Conservation (phyloP, 1,140 invertebrate genomes). For the Teleogryllus occipitalis region DNA sequence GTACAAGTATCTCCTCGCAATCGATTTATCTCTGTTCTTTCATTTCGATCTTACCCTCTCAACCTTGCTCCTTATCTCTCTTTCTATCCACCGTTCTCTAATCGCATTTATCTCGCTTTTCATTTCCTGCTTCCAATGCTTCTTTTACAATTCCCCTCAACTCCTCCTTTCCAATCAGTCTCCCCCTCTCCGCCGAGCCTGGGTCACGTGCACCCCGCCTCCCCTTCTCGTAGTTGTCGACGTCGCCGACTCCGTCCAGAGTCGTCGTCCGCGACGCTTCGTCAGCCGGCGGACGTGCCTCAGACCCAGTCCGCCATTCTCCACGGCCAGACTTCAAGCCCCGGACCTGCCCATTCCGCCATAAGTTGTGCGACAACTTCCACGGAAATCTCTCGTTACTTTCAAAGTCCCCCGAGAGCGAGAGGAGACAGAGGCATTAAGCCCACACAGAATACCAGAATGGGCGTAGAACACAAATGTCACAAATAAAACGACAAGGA, state of each 20-base stretch:
- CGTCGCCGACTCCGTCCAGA: background rate
- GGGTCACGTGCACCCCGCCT: too few species aligned
- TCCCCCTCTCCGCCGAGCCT: too few species aligned
- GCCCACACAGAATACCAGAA: background rate
- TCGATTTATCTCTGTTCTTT: too few species aligned
- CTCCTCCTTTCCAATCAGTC: too few species aligned
- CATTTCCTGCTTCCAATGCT: too few species aligned
- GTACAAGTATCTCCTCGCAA: too few species aligned
- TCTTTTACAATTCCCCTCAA: too few species aligned
- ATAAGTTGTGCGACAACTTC: conserved; percentile 1
- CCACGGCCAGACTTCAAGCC: background rate
- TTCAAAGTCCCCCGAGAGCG: background rate
- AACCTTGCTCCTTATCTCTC: too few species aligned
- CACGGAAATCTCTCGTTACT: background rate
- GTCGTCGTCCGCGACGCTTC: background rate
- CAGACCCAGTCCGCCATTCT: background rate
- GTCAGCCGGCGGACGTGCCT: background rate
- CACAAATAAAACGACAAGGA: background rate
- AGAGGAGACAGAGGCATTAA: background rate
- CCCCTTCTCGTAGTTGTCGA: background rate
- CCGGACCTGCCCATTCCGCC: background rate
- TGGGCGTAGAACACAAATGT: background rate
- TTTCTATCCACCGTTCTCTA: too few species aligned
- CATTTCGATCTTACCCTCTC: too few species aligned
- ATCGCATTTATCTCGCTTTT: too few species aligned